These are phyloP conservation scores for Silurus lanzhouensis DNA, from an alignment of 2,797 vertebrate species.

Conservation along the genomic window DNA sequence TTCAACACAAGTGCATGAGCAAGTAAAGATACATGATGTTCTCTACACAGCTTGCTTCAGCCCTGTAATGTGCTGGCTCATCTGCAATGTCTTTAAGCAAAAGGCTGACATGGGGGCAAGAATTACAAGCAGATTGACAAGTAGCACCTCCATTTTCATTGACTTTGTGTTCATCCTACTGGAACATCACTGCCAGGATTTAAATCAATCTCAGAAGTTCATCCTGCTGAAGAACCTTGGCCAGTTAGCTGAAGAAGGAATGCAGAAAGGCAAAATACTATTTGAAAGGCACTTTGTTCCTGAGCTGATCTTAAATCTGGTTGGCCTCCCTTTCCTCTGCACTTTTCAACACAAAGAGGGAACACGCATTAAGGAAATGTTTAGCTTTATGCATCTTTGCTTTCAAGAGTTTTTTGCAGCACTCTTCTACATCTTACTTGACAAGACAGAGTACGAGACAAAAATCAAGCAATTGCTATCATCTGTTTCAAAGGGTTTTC, in stretches of 20 bases:
- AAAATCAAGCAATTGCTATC: slow-evolving; percentile 26
- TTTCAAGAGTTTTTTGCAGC: slow-evolving; percentile 54
- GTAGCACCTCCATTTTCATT: slow-evolving; percentile 43
- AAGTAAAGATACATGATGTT: slow-evolving; percentile 22
- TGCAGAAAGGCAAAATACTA: slow-evolving; percentile 30
- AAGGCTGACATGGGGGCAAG: background rate
- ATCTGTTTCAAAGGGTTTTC: background rate
- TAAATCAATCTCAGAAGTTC: background rate
- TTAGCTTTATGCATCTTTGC: slow-evolving; percentile 50
- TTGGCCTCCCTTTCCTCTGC: slow-evolving; percentile 41
- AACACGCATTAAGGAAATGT: background rate
- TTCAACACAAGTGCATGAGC: background rate
- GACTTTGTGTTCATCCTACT: too few species aligned
- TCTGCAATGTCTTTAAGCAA: slow-evolving; percentile 34
- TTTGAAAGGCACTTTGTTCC: slow-evolving; percentile 21
- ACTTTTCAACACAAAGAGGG: slow-evolving; percentile 37
- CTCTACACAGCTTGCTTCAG: slow-evolving; percentile 42
- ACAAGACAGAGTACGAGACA: slow-evolving; percentile 29
- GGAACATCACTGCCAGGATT: too few species aligned
- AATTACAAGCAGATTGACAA: slow-evolving; percentile 17
- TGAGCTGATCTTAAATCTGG: background rate
- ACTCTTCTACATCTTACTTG: slow-evolving; percentile 33
- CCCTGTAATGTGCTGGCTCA: slow-evolving; percentile 49
- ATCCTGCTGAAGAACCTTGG: slow-evolving; percentile 36
- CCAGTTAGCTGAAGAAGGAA: slow-evolving; percentile 43